Evolutionary conservation across 2,888 invertebrate species (phyloP).

Genomic region (Eugnorisma glareosa): DNA sequence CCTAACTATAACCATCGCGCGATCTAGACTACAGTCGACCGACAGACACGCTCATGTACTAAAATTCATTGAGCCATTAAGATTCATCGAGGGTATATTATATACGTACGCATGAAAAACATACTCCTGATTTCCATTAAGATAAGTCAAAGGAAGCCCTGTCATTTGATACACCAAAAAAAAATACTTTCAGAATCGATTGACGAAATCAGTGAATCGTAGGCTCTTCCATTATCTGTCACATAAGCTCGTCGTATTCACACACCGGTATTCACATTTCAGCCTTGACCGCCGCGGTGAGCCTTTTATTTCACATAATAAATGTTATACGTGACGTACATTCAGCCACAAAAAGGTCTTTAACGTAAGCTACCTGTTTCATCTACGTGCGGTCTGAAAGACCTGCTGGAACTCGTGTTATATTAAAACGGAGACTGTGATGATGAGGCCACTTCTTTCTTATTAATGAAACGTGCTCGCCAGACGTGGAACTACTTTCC

Average conservation of each 20-base stretch:
- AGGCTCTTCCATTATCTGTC: slow-evolving; percentile 47
- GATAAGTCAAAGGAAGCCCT: slow-evolving; percentile 28
- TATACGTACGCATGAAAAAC: not conserved
- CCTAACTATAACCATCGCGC: not conserved
- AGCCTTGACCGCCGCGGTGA: slow-evolving; percentile 67
- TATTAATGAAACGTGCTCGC: slow-evolving; percentile 61
- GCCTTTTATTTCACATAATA: slow-evolving; percentile 63
- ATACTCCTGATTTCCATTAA: slow-evolving; percentile 39
- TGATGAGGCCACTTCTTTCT: slow-evolving; percentile 61
- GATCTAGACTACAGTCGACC: not conserved
- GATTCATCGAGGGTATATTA: not conserved
- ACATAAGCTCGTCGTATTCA: slow-evolving; percentile 36
- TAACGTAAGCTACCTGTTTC: slow-evolving; percentile 55
- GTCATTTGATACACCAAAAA: slow-evolving; percentile 36
- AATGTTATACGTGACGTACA: slow-evolving; percentile 63
- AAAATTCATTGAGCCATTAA: not conserved
- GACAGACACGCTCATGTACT: not conserved
- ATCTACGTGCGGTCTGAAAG: slow-evolving; percentile 49
- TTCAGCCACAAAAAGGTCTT: slow-evolving; percentile 55
- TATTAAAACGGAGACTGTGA: slow-evolving; percentile 57
- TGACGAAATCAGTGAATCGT: slow-evolving; percentile 51
- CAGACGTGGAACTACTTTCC: slow-evolving; percentile 48
- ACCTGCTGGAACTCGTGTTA: slow-evolving; percentile 54
- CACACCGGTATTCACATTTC: slow-evolving; percentile 47
- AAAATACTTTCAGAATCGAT: slow-evolving; percentile 44